These are phyloP conservation scores for Temnothorax ravouxi DNA, from an alignment of 2,888 invertebrate genomes.

Conservation along the genomic window DNA sequence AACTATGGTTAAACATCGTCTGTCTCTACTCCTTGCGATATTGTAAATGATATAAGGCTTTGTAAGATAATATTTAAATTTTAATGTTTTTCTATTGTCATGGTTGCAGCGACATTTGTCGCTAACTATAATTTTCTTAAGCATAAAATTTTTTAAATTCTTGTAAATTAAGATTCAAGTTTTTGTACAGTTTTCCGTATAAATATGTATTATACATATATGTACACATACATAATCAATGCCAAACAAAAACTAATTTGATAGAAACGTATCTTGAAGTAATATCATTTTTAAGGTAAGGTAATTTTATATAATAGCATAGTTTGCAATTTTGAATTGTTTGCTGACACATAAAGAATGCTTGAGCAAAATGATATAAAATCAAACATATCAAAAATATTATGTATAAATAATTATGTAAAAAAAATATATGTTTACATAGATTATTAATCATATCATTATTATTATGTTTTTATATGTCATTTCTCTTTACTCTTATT, in stretches of 20 bases:
- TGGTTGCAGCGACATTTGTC: constrained; percentile 11
- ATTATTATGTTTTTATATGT: neutral
- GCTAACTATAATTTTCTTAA: constrained; percentile 40
- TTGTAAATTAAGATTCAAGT: constrained; percentile 41
- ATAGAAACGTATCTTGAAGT: constrained; percentile 46
- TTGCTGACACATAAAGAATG: neutral
- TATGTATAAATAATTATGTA: neutral
- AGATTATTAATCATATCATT: neutral
- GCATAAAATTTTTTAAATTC: constrained; percentile 30
- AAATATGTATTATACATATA: constrained; percentile 59
- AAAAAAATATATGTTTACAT: no score
- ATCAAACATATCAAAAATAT: constrained; percentile 20
- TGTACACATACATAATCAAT: constrained; percentile 62
- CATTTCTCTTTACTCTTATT: neutral
- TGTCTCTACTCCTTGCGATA: constrained; percentile 33
- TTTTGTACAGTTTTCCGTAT: constrained; percentile 47
- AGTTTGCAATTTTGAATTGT: neutral
- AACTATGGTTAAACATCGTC: constrained; percentile 20
- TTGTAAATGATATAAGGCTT: constrained; percentile 36
- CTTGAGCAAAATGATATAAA: constrained; percentile 14
- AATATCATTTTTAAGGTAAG: constrained; percentile 66
- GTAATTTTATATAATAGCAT: constrained; percentile 27
- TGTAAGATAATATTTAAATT: constrained; percentile 52
- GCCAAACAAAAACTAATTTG: constrained; percentile 54
- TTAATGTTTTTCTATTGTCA: constrained; percentile 38